These are phyloP conservation scores for Sylvia atricapilla DNA, from an alignment of 2,113 vertebrate genomes.

Conservation along the genomic window DNA sequence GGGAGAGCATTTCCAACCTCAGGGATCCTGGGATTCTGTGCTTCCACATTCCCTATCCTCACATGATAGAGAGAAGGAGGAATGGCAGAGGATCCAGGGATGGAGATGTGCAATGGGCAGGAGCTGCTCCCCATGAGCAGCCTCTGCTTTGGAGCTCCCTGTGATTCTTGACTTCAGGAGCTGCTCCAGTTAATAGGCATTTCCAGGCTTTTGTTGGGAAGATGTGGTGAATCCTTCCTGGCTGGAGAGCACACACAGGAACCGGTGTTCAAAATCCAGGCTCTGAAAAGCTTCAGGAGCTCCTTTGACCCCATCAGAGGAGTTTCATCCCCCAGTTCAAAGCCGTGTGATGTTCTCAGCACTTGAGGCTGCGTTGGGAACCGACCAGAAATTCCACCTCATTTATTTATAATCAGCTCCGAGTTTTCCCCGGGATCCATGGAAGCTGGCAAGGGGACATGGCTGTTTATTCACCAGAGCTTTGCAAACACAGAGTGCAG, in stretches of 20 bases:
- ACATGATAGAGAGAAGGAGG: not conserved
- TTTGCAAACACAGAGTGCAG: not conserved
- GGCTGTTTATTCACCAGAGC: not conserved
- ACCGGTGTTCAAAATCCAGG: not conserved
- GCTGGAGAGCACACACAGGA: not conserved
- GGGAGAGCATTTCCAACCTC: fast-evolving
- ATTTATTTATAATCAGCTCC: not conserved
- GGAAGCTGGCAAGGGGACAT: not conserved
- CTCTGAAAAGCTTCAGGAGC: not conserved
- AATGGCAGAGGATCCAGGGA: not conserved
- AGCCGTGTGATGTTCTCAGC: not conserved
- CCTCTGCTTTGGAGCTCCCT: not conserved
- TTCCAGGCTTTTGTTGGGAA: not conserved
- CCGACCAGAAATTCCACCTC: not conserved
- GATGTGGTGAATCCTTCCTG: not conserved
- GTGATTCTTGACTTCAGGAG: not conserved
- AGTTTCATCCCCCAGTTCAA: not conserved
- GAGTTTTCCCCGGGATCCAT: not conserved
- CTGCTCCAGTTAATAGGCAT: not conserved
- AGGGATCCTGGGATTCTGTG: not conserved
- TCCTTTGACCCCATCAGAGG: not conserved
- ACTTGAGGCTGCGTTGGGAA: not conserved
- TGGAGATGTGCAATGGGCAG: not conserved
- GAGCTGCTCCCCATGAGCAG: not conserved
- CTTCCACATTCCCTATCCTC: not conserved